Conservation (phyloP, 2,113 vertebrate species). For the Alaudala cheleensis region DNA sequence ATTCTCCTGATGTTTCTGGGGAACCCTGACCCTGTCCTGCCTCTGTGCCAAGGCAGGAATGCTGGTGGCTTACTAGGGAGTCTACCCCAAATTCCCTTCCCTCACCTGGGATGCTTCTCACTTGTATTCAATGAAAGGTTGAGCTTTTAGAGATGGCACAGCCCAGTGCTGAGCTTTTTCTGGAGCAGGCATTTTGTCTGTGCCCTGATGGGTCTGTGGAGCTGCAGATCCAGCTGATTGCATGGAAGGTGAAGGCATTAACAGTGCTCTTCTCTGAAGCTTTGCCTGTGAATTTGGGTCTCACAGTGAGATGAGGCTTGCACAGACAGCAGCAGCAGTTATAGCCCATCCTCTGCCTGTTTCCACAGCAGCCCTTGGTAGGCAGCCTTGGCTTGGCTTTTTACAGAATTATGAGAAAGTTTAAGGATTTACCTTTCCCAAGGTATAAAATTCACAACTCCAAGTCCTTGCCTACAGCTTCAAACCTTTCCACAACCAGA, state of each 20-base stretch:
- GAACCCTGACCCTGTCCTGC: background rate
- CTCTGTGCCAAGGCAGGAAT: background rate
- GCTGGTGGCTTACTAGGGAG: background rate
- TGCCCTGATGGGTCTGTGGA: background rate
- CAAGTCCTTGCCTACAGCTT: background rate
- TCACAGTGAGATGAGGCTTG: background rate
- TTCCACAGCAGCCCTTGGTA: background rate
- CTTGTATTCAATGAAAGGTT: background rate
- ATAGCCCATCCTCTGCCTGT: background rate
- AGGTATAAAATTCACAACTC: background rate
- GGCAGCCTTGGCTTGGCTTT: background rate
- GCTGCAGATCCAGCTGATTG: background rate
- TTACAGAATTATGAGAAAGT: background rate
- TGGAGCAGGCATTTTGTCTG: background rate
- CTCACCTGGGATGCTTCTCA: background rate
- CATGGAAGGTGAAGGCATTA: background rate
- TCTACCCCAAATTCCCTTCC: background rate
- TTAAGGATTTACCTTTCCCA: background rate
- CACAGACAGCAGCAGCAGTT: background rate
- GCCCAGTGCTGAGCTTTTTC: background rate
- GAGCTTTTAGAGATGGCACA: background rate
- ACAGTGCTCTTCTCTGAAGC: background rate
- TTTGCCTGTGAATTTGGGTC: fast-evolving
- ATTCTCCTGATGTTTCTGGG: background rate
- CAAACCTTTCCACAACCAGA: background rate